These are phyloP conservation scores for Scaptomyza parva DNA, from an alignment of 2,888 invertebrate species.

Conservation along the genomic window DNA sequence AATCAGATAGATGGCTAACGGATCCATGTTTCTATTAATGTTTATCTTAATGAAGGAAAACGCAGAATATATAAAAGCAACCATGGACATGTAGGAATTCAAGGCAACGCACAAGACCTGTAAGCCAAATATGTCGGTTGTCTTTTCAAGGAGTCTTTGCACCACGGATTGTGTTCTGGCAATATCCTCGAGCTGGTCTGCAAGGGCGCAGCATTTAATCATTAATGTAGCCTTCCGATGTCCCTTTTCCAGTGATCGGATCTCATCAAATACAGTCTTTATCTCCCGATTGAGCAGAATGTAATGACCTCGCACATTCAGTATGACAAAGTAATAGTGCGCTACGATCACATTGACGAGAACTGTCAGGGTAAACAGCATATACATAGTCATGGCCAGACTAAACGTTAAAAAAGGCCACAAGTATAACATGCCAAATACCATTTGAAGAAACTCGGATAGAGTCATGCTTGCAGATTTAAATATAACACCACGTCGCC, in stretches of 20 bases:
- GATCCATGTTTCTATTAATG: not conserved
- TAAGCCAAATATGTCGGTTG: slow-evolving; percentile 23
- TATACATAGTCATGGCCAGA: not conserved
- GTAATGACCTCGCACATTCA: slow-evolving; percentile 46
- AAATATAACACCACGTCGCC: slow-evolving; percentile 25
- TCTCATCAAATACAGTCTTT: slow-evolving; percentile 27
- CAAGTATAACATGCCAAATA: not conserved
- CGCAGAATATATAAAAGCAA: slow-evolving; percentile 39
- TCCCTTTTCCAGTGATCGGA: slow-evolving; percentile 12
- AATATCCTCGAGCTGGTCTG: slow-evolving; percentile 51
- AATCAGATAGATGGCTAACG: not conserved
- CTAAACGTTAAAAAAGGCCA: not conserved
- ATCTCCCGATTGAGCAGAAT: slow-evolving; percentile 42
- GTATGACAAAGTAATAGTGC: slow-evolving; percentile 46
- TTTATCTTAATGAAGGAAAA: not conserved
- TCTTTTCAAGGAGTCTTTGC: not conserved
- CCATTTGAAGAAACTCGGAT: slow-evolving; percentile 24
- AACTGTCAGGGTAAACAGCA: slow-evolving; percentile 13
- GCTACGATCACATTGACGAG: slow-evolving; percentile 46
- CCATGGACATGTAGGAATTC: slow-evolving; percentile 32
- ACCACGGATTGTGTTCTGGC: slow-evolving; percentile 39
- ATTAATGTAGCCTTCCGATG: slow-evolving; percentile 38
- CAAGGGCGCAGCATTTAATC: slow-evolving; percentile 54
- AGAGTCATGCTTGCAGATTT: slow-evolving; percentile 20
- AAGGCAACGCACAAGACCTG: slow-evolving; percentile 27